phyloP scores from a whole-genome alignment of 2,797 vertebrate genomes.

The Scarus forsteni region DNA sequence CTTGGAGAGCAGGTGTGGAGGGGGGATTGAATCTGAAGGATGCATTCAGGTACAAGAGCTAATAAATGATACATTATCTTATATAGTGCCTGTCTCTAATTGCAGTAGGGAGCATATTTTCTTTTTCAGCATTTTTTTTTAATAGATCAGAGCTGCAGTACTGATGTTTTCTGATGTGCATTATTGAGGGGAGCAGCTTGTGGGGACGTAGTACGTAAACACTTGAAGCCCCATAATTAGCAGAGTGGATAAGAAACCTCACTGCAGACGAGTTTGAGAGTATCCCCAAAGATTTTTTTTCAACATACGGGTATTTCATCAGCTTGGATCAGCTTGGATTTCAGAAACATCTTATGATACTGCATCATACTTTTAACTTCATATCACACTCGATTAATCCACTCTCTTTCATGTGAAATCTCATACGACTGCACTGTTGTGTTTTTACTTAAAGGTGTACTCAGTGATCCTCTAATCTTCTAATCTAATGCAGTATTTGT shows the following conservation, averaged over 20 bases:
- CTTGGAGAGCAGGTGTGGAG: constrained; percentile 41
- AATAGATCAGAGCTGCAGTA: neutral
- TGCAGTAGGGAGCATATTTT: constrained; percentile 7
- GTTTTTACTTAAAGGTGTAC: no score
- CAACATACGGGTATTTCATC: no score
- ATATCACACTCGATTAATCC: no score
- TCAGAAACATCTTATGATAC: no score
- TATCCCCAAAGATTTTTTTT: no score
- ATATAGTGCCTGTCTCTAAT: constrained; percentile 14
- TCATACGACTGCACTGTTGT: no score
- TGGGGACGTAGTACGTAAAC: neutral
- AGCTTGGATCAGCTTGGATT: no score
- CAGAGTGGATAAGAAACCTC: constrained; percentile 6
- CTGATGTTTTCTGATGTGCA: neutral
- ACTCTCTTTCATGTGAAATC: no score
- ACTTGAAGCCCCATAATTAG: neutral
- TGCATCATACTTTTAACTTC: no score
- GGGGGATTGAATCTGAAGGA: constrained; percentile 35
- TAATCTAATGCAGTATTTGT: no score
- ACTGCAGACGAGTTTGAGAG: no score
- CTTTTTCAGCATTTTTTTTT: constrained; percentile 2
- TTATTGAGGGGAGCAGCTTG: neutral
- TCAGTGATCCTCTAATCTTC: no score
- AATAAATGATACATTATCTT: constrained; percentile 25
- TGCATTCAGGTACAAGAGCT: constrained; percentile 27